A percentile compares a stretch with the other conserved stretches of the same genome.
Evolutionary conservation across 2,888 invertebrate genomes (phyloP).

Genomic region (Trissolcus japonicus): DNA sequence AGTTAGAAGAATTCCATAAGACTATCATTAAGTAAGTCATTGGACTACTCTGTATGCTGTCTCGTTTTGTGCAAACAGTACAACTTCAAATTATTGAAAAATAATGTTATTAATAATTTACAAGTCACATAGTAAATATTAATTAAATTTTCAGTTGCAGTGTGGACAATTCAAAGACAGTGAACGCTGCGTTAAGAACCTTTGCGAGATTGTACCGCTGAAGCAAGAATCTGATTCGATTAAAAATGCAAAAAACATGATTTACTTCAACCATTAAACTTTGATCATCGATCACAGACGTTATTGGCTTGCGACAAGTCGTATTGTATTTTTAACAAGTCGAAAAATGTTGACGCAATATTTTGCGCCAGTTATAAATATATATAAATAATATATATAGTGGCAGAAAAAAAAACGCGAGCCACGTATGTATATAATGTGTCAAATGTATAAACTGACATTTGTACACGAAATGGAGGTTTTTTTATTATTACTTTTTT

Average conservation of each 20-base stretch:
- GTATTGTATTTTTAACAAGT: conserved; percentile 27
- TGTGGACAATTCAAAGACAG: conserved; percentile 86
- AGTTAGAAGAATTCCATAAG: conserved; percentile 89
- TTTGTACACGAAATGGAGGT: too few species aligned
- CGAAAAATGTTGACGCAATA: background rate
- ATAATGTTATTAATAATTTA: background rate
- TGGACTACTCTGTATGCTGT: conserved; percentile 1
- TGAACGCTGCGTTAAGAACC: conserved; percentile 87
- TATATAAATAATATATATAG: conserved; percentile 9
- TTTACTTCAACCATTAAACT: conserved; percentile 5
- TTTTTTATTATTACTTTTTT: too few species aligned
- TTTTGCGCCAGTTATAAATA: conserved; percentile 14
- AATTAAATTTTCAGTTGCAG: conserved; percentile 77
- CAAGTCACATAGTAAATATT: background rate
- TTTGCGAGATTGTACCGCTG: conserved; percentile 93
- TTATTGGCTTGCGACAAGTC: conserved; percentile 9
- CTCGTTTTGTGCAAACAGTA: background rate
- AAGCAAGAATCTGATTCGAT: conserved; percentile 61
- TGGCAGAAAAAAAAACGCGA: background rate
- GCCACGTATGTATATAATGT: conserved; percentile 5
- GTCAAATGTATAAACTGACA: too few species aligned
- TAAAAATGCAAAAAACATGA: conserved; percentile 18
- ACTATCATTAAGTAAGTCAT: conserved; percentile 82
- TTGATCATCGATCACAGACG: conserved; percentile 5
- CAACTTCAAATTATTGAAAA: conserved; percentile 2